phyloP scores from a whole-genome alignment of 2,113 vertebrate species.

The Equus quagga region DNA sequence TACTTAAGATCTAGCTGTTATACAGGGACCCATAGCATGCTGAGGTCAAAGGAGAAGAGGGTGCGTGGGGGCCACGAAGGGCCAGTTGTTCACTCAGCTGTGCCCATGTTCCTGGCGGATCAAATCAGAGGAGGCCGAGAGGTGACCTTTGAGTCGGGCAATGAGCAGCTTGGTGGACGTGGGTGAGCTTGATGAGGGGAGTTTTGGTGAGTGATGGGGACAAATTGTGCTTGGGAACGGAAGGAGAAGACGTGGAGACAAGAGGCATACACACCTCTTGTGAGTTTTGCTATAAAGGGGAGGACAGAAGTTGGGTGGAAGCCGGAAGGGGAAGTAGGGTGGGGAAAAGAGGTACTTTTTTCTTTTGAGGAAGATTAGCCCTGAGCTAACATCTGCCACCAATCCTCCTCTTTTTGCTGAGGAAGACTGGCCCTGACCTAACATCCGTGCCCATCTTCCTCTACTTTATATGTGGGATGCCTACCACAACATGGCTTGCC shows the following conservation, averaged over 20 bases:
- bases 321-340: not conserved
- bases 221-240: not conserved
- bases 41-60: rapidly evolving
- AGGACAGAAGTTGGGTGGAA: not conserved
- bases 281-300: not conserved
- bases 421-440: too few species aligned
- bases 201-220: not conserved
- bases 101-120: rapidly evolving
- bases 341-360: not conserved
- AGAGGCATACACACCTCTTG: rapidly evolving
- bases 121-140: not conserved
- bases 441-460: too few species aligned
- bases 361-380: too few species aligned
- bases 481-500: too few species aligned
- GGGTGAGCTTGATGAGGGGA: not conserved
- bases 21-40: rapidly evolving
- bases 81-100: rapidly evolving
- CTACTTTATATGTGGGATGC: too few species aligned
- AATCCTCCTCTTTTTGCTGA: too few species aligned
- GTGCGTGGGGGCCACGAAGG: rapidly evolving
- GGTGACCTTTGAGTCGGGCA: not conserved
- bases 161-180: rapidly evolving
- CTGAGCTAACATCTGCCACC: too few species aligned
- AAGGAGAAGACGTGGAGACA: not conserved
- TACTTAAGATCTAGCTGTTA: too few species aligned